A percentile compares a stretch with the other conserved stretches of the same genome.
phyloP scores from a whole-genome alignment of 2,888 invertebrate genomes.

The Isoperla grammatica region DNA sequence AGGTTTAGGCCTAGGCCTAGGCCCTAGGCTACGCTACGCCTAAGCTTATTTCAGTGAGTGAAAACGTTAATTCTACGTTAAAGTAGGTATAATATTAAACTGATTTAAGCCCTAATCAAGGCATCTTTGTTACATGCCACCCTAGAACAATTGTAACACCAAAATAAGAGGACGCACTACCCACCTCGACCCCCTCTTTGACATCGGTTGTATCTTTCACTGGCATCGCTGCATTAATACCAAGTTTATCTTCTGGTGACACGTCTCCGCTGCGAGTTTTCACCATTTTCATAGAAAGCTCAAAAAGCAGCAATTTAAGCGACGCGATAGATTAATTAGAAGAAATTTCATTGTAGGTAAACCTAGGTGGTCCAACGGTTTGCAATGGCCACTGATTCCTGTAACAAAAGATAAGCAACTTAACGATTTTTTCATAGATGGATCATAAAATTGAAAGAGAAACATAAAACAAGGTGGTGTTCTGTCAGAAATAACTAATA shows the following conservation, averaged over 20 bases:
- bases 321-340: conserved; percentile 13
- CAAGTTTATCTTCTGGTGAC: conserved; percentile 6
- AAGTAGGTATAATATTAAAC: too few relatives aligned
- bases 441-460: not conserved
- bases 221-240: conserved; percentile 27
- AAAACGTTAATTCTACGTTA: too few relatives aligned
- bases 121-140: too few relatives aligned
- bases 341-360: conserved; percentile 24
- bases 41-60: too few relatives aligned
- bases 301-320: conserved; percentile 20
- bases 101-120: too few relatives aligned
- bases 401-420: not conserved
- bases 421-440: not conserved
- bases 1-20: too few relatives aligned
- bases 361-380: not conserved
- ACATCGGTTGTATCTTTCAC: conserved; percentile 24
- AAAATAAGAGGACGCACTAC: too few relatives aligned
- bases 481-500: too few relatives aligned
- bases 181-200: conserved; percentile 14
- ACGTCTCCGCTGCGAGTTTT: conserved; percentile 29
- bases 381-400: conserved; percentile 5
- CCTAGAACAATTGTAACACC: too few relatives aligned
- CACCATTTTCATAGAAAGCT: conserved; percentile 27
- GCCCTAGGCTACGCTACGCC: too few relatives aligned
- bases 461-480: not conserved